These are phyloP conservation scores for Glossophaga mutica DNA, from an alignment of 2,797 vertebrate species.

Conservation along the genomic window DNA sequence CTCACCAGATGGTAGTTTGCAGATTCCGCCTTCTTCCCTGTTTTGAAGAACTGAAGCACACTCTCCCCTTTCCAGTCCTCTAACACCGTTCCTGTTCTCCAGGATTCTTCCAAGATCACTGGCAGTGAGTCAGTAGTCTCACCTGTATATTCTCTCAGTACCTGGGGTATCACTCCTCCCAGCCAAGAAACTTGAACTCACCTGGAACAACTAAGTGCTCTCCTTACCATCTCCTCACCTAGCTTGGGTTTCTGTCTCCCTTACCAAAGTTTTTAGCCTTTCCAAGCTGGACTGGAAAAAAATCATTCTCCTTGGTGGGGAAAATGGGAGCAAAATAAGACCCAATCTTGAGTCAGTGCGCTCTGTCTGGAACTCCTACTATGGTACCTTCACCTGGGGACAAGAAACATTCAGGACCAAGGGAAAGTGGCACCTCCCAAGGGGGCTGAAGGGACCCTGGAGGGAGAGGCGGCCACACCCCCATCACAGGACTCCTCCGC, in stretches of 20 bases:
- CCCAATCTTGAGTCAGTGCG: background rate
- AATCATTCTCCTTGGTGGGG: background rate
- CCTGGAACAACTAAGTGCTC: background rate
- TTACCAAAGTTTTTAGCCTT: background rate
- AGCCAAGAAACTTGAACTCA: constrained; percentile 48
- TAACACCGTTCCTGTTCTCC: background rate
- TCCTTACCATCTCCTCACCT: constrained; percentile 5
- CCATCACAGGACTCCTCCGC: background rate
- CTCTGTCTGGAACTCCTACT: background rate
- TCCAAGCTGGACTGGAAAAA: background rate
- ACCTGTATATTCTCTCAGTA: background rate
- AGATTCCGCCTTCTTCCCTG: background rate
- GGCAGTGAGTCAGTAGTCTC: background rate
- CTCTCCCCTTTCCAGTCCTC: background rate
- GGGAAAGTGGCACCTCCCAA: background rate
- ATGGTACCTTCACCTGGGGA: background rate
- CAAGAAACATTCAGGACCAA: background rate
- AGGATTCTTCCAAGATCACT: background rate
- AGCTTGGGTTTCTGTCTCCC: constrained; percentile 38
- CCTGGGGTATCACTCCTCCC: background rate
- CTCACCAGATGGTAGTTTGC: background rate
- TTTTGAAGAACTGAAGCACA: background rate
- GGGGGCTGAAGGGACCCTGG: background rate
- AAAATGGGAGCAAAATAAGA: background rate
- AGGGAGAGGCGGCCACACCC: background rate